These are phyloP conservation scores for Circaetus cinerascens DNA, from an alignment of 2,113 vertebrate genomes.

Conservation along the genomic window DNA sequence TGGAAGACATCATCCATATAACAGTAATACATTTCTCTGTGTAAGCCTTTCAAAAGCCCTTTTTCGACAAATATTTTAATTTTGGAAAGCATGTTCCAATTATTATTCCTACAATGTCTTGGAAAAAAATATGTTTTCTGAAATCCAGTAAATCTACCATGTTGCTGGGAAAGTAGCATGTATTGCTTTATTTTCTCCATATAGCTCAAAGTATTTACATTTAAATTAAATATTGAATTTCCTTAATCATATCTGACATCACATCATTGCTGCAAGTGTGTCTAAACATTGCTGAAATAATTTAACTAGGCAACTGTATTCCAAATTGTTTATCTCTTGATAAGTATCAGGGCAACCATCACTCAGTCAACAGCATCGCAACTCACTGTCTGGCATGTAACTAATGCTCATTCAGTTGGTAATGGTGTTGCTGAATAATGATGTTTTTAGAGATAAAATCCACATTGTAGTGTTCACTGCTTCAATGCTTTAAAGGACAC, in stretches of 20 bases:
- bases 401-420: not conserved
- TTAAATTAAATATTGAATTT: not conserved
- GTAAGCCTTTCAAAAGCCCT: not conserved
- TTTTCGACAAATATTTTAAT: not conserved
- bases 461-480: not conserved
- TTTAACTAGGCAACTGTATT: not conserved
- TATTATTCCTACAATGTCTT: not conserved
- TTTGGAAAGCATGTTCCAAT: not conserved
- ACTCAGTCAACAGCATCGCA: not conserved
- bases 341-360: not conserved
- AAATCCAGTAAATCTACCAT: not conserved
- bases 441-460: not conserved
- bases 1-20: not conserved
- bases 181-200: not conserved
- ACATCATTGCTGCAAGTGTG: not conserved
- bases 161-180: not conserved
- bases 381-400: not conserved
- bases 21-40: not conserved
- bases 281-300: not conserved
- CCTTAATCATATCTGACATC: not conserved
- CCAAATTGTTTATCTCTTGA: not conserved
- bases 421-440: not conserved
- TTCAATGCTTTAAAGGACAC: not conserved
- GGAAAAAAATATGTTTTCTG: not conserved
- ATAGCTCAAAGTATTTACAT: not conserved